Evolutionary conservation across 2,888 invertebrate genomes (phyloP).

Genomic region (Slavum lentiscoides): DNA sequence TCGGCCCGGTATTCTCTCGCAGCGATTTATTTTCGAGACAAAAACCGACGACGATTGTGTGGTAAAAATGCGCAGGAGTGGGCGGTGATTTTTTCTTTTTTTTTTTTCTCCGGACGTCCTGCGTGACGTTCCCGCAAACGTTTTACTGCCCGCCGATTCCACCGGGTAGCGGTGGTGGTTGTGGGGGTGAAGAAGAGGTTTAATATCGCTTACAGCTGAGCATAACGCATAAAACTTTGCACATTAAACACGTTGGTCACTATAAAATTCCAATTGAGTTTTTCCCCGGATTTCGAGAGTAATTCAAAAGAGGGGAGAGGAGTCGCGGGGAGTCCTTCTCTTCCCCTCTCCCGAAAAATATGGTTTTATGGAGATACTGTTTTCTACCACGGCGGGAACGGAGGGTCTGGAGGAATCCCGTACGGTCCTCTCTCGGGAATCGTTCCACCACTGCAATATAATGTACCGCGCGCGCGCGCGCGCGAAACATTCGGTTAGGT

Average conservation of each 20-base stretch:
- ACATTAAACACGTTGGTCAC: slow-evolving; percentile 24
- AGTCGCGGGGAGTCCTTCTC: neutral
- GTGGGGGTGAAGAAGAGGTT: neutral
- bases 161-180: too few species aligned
- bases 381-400: neutral
- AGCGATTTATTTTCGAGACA: too few species aligned
- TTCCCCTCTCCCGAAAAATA: neutral
- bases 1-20: too few species aligned
- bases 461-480: too few species aligned
- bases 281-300: slow-evolving; percentile 15
- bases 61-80: too few species aligned
- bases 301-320: slow-evolving; percentile 18
- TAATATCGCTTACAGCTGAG: neutral
- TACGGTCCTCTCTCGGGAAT: neutral
- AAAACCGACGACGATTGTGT: neutral
- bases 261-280: slow-evolving; percentile 32
- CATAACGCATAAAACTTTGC: slow-evolving; percentile 25
- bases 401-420: neutral
- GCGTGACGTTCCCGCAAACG: neutral
- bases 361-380: slow-evolving; percentile 26
- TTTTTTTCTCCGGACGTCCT: neutral
- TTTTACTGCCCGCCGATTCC: slow-evolving; percentile 20
- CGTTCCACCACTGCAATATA: neutral
- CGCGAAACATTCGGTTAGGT: too few species aligned
- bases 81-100: neutral